A percentile compares a stretch with the other conserved stretches of the same genome.
Evolutionary conservation across 2,797 vertebrate genomes (phyloP).

Genomic region (Muraenolepis orangiensis): DNA sequence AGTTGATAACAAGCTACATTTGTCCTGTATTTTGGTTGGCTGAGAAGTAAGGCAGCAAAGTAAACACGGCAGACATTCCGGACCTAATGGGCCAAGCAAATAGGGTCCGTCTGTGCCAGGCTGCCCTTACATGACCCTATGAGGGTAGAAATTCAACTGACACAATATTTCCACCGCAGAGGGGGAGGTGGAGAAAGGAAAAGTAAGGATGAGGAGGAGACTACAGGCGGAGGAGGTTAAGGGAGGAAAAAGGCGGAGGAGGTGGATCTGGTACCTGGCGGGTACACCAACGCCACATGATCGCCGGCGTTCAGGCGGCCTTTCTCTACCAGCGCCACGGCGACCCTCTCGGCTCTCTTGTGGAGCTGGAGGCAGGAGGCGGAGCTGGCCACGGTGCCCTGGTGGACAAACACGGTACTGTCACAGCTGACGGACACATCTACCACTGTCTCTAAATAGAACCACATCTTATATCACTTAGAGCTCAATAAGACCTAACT

Average conservation of each 20-base stretch:
- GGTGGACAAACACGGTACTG: conserved; percentile 5
- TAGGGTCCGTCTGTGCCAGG: background rate
- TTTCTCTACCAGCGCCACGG: conserved; percentile 80
- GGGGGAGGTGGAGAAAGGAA: background rate
- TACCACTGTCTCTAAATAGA: no score
- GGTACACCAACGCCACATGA: conserved; percentile 92
- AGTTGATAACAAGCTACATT: no score
- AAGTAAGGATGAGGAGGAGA: background rate
- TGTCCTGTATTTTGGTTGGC: no score
- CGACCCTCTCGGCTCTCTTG: conserved; percentile 89
- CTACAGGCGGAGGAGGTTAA: background rate
- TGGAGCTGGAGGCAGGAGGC: conserved; percentile 91
- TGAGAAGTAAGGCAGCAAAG: no score
- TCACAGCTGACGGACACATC: background rate
- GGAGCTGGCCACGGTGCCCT: conserved; percentile 88
- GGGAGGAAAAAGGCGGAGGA: background rate
- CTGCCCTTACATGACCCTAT: background rate
- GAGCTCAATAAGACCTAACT: background rate
- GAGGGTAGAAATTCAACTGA: background rate
- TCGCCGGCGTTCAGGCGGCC: conserved; percentile 86
- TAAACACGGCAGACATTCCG: background rate
- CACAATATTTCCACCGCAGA: background rate
- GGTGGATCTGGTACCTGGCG: conserved; percentile 68
- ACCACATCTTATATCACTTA: no score
- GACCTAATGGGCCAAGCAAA: background rate